phyloP scores from a whole-genome alignment of 1,140 invertebrate species.

The Bombus huntii region DNA sequence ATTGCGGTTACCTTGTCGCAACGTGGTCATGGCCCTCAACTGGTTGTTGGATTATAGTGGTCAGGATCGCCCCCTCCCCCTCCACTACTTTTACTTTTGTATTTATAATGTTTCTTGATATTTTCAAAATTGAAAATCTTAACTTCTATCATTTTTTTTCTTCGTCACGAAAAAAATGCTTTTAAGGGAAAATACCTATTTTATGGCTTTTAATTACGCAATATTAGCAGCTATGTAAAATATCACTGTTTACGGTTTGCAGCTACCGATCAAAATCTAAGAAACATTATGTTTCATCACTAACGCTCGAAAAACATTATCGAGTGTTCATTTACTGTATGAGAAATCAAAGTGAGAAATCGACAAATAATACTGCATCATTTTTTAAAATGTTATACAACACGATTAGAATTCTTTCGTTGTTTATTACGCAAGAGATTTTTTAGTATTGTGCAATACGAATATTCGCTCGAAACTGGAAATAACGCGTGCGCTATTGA shows the following conservation, averaged over 20 bases:
- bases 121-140: not conserved
- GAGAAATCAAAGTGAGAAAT: not conserved
- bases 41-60: conserved; percentile 61
- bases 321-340: not conserved
- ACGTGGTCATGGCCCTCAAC: conserved; percentile 76
- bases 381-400: not conserved
- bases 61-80: conserved; percentile 65
- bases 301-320: not conserved
- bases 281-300: no score
- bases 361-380: not conserved
- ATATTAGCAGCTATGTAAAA: not conserved
- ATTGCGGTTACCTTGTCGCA: conserved; percentile 74
- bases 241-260: not conserved
- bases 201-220: not conserved
- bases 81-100: conserved; percentile 71
- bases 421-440: conserved; percentile 8
- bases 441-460: not conserved
- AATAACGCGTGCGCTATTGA: not conserved
- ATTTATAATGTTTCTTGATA: conserved; percentile 23
- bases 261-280: no score
- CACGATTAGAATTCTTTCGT: not conserved
- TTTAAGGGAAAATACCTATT: no score
- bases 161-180: no score
- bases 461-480: not conserved
- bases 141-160: not conserved